These are phyloP conservation scores for Drosophila kambysellisi DNA, from an alignment of 2,888 invertebrate species.

Conservation along the genomic window DNA sequence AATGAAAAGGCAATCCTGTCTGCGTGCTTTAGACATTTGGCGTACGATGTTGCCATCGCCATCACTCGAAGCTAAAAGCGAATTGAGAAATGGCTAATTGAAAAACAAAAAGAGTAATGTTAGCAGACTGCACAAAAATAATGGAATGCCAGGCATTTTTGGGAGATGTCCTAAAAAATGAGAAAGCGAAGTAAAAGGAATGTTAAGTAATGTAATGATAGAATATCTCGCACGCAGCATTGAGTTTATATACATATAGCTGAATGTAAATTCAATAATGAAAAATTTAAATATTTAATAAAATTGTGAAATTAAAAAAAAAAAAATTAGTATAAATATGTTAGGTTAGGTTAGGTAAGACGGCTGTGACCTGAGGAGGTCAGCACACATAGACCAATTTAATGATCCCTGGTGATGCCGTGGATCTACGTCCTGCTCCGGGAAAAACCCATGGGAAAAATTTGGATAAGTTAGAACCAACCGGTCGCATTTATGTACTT, in stretches of 20 bases:
- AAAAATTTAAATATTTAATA: background rate
- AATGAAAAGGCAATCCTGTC: conserved; percentile 65
- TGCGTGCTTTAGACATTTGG: conserved; percentile 44
- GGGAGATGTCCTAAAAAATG: background rate
- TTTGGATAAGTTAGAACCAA: too few relatives aligned
- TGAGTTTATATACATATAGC: background rate
- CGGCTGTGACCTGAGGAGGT: too few relatives aligned
- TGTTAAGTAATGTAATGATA: background rate
- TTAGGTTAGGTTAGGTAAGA: too few relatives aligned
- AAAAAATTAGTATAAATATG: too few relatives aligned
- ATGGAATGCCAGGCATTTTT: background rate
- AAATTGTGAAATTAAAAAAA: background rate
- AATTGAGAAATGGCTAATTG: conserved; percentile 58
- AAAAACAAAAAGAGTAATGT: conserved; percentile 48
- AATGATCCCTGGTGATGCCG: too few relatives aligned
- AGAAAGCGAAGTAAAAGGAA: background rate
- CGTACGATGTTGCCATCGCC: conserved; percentile 22
- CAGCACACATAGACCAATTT: too few relatives aligned
- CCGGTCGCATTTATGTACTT: too few relatives aligned
- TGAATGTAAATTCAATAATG: background rate
- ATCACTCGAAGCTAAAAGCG: conserved; percentile 22
- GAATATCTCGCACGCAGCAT: background rate
- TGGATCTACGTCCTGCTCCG: too few relatives aligned
- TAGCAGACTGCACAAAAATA: conserved; percentile 19
- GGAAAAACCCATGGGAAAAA: too few relatives aligned